Conservation (phyloP, 2,113 vertebrate genomes). For the Arizona elegans region DNA sequence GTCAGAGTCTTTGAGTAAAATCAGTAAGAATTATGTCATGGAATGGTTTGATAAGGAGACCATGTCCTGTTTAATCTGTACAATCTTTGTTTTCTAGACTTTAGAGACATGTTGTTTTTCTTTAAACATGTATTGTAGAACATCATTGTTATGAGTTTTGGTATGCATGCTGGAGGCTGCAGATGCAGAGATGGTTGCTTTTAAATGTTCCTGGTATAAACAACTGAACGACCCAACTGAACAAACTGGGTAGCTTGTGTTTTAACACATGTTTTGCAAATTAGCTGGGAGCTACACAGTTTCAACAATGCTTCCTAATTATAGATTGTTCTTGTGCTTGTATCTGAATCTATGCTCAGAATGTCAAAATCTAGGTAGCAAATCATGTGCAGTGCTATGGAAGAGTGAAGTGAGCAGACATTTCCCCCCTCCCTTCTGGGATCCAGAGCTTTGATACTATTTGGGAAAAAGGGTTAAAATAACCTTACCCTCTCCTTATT, state of each 20-base stretch:
- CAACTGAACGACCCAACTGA: not conserved
- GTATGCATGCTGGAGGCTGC: not conserved
- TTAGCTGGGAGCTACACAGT: not conserved
- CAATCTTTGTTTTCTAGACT: not conserved
- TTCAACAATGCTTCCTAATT: not conserved
- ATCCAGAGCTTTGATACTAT: not conserved
- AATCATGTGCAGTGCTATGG: not conserved
- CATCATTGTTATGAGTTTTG: not conserved
- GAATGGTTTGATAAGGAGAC: not conserved
- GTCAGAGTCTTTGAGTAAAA: not conserved
- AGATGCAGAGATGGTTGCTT: not conserved
- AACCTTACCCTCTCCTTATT: not conserved
- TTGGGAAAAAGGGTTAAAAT: not conserved
- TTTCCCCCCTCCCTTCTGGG: not conserved
- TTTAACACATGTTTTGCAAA: not conserved
- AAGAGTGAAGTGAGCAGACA: not conserved
- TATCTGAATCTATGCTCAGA: not conserved
- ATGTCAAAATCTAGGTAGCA: not conserved
- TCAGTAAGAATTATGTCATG: not conserved
- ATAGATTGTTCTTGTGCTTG: not conserved
- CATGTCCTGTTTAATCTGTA: not conserved
- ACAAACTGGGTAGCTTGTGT: not conserved
- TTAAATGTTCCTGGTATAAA: not conserved
- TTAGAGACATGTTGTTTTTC: not conserved
- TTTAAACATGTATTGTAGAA: not conserved